A percentile compares a stretch with the other conserved stretches of the same genome.
phyloP scores from a whole-genome alignment of 2,888 invertebrate genomes.

The Caenorhabditis becei region DNA sequence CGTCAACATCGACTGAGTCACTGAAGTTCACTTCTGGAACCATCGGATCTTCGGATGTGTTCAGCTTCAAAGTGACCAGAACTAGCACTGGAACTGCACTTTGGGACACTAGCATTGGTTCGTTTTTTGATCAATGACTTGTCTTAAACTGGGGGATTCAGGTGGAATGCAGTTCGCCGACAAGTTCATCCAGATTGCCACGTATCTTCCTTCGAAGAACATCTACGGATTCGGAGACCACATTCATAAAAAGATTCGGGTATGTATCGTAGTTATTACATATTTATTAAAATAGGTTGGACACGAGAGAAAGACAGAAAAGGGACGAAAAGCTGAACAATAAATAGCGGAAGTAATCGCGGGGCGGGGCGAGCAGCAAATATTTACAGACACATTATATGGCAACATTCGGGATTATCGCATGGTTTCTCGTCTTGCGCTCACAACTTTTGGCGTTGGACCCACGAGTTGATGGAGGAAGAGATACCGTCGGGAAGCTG shows the following conservation, averaged over 20 bases:
- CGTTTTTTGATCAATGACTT: too few relatives aligned
- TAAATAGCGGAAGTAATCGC: slow-evolving; percentile 37
- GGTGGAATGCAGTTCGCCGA: slow-evolving; percentile 76
- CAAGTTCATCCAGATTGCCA: slow-evolving; percentile 79
- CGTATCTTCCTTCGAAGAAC: slow-evolving; percentile 73
- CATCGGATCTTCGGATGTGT: slow-evolving; percentile 45
- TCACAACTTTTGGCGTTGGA: slow-evolving; percentile 69
- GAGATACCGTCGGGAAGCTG: slow-evolving; percentile 65
- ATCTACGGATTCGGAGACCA: slow-evolving; percentile 80
- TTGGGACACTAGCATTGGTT: slow-evolving; percentile 71
- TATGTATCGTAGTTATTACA: slow-evolving; percentile 19
- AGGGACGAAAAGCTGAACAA: slow-evolving; percentile 22
- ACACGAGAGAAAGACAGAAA: slow-evolving; percentile 1
- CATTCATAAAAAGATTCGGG: slow-evolving; percentile 76
- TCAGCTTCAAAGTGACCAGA: slow-evolving; percentile 62
- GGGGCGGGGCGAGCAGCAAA: slow-evolving; percentile 20
- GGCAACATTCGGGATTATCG: slow-evolving; percentile 24
- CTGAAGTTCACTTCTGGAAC: slow-evolving; percentile 37
- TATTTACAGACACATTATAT: slow-evolving; percentile 51
- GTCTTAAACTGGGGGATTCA: too few relatives aligned
- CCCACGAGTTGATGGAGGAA: slow-evolving; percentile 74
- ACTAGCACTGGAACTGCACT: slow-evolving; percentile 49
- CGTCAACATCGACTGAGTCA: slow-evolving; percentile 58
- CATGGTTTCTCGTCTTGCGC: not conserved
- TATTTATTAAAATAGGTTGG: not conserved